Conservation (phyloP, 92 coral and sea anemone species). For the Blastomussa wellsi region DNA sequence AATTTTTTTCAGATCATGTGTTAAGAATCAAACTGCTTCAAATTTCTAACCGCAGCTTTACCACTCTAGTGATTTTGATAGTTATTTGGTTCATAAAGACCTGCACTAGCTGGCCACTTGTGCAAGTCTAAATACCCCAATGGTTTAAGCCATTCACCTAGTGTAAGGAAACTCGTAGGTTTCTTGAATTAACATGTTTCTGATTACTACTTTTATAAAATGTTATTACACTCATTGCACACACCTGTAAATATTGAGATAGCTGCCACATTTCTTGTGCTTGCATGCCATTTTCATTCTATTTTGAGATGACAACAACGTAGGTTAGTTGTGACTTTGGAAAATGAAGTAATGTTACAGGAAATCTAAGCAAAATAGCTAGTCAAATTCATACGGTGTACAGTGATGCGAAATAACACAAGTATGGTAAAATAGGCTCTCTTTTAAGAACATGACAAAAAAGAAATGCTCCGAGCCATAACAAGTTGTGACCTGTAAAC, state of each 20-base stretch:
- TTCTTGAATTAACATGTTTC: too few species aligned
- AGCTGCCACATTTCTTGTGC: slow-evolving; percentile 96
- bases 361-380: not conserved
- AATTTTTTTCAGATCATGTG: too few species aligned
- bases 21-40: too few species aligned
- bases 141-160: too few species aligned
- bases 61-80: too few species aligned
- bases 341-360: not conserved
- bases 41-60: too few species aligned
- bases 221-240: not conserved
- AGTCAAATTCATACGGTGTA: not conserved
- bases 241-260: slow-evolving; percentile 94
- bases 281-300: slow-evolving; percentile 86
- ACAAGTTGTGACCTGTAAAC: not conserved
- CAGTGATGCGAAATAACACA: too few species aligned
- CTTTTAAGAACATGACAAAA: not conserved
- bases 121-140: too few species aligned
- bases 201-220: not conserved
- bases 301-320: not conserved
- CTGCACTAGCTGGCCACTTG: too few species aligned
- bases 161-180: too few species aligned
- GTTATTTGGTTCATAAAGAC: too few species aligned
- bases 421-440: not conserved
- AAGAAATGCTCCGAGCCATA: too few species aligned
- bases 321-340: not conserved